A percentile compares a stretch with the other conserved stretches of the same genome.
Conservation (phyloP, 1,140 invertebrate genomes). For the Formica exsecta region DNA sequence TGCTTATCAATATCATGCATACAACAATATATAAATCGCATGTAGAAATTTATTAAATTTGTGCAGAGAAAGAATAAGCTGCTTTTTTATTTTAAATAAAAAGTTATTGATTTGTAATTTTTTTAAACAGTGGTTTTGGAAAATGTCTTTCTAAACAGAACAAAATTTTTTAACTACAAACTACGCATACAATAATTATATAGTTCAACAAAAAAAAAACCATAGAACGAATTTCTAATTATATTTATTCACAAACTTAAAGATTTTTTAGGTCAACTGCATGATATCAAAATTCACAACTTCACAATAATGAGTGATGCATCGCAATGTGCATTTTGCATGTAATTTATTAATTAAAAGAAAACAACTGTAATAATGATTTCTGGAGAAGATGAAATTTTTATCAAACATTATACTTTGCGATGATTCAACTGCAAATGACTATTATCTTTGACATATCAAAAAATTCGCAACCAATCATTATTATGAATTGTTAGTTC, state of each 20-base stretch:
- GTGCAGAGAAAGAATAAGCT: not conserved
- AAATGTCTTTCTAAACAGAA: too few species aligned
- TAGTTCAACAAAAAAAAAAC: too few species aligned
- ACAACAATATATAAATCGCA: not conserved
- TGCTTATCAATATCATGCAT: not conserved
- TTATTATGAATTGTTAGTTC: not conserved
- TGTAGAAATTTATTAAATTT: not conserved
- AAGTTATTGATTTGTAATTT: not conserved
- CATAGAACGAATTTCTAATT: too few species aligned
- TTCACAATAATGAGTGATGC: not conserved
- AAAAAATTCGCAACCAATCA: not conserved
- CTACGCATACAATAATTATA: too few species aligned
- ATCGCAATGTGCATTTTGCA: not conserved
- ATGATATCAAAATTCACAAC: not conserved
- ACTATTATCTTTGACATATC: not conserved
- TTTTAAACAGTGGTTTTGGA: not conserved
- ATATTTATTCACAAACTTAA: too few species aligned
- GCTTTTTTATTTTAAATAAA: not conserved
- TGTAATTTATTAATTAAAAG: not conserved
- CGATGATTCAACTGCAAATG: conserved; percentile 12
- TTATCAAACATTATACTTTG: not conserved
- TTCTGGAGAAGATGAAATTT: not conserved
- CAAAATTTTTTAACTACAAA: too few species aligned
- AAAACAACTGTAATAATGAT: not conserved
- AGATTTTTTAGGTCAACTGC: too few species aligned